Conservation (phyloP, 1,140 invertebrate genomes). For the Plutomurus gul region DNA sequence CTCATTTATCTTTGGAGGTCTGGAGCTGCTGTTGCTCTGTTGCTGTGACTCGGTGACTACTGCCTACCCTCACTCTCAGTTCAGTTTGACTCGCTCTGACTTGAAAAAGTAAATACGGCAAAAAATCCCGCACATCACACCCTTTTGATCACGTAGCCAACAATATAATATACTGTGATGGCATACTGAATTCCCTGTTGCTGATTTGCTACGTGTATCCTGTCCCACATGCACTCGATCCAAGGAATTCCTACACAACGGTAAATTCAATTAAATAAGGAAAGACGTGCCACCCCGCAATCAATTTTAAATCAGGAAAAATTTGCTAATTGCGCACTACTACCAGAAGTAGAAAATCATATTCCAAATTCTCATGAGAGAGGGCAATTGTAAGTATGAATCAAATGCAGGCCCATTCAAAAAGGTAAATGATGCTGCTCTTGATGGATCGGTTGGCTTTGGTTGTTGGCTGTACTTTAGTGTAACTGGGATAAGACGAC, state of each 20-base stretch:
- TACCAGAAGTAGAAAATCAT: background rate
- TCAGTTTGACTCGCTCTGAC: background rate
- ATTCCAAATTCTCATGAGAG: background rate
- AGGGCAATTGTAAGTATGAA: background rate
- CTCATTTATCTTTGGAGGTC: conserved; percentile 34
- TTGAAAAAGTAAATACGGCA: conserved; percentile 7
- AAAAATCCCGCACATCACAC: background rate
- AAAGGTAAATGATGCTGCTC: conserved; percentile 12
- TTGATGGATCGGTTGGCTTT: conserved; percentile 1
- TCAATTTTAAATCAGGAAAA: background rate
- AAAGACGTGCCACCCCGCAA: background rate
- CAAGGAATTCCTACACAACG: background rate
- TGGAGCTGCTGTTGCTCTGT: no score
- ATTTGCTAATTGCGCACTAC: background rate
- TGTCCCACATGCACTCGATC: no score
- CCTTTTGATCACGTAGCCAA: conserved; percentile 26
- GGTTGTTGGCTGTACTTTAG: no score
- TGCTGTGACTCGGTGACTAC: background rate
- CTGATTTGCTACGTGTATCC: no score
- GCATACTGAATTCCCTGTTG: background rate
- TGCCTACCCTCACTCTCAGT: background rate
- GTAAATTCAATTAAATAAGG: conserved; percentile 1
- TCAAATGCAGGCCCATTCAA: background rate
- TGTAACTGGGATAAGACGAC: background rate
- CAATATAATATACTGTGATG: no score